phyloP scores from a whole-genome alignment of 2,888 invertebrate species.

The Bibio marci region DNA sequence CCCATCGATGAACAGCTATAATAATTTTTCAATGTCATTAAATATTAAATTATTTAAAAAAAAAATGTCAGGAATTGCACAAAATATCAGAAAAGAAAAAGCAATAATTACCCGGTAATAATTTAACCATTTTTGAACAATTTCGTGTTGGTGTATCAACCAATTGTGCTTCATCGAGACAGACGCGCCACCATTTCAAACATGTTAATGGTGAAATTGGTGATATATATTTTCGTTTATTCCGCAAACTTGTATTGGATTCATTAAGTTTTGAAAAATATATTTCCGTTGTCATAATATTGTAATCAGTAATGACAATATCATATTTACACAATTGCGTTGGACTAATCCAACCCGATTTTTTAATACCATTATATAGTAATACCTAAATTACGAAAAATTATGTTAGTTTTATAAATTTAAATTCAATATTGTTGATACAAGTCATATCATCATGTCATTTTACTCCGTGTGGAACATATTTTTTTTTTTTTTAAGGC shows the following conservation, averaged over 20 bases:
- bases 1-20: constrained; percentile 47
- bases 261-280: constrained; percentile 36
- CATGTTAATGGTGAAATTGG: constrained; percentile 47
- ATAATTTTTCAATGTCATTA: neutral
- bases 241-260: constrained; percentile 12
- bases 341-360: constrained; percentile 33
- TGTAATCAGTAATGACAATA: constrained; percentile 56
- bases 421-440: too few species aligned
- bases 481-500: too few species aligned
- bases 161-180: constrained; percentile 68
- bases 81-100: too few species aligned
- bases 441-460: too few species aligned
- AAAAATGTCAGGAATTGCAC: too few species aligned
- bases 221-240: constrained; percentile 39
- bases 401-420: too few species aligned
- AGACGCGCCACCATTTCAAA: constrained; percentile 59
- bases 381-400: constrained; percentile 23
- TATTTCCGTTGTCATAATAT: constrained; percentile 41
- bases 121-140: constrained; percentile 32
- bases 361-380: constrained; percentile 31
- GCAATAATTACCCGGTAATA: constrained; percentile 16
- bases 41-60: neutral
- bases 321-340: constrained; percentile 43
- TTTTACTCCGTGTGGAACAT: too few species aligned
- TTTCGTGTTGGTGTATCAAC: constrained; percentile 42